These are phyloP conservation scores for Vanessa atalanta DNA, from an alignment of 1,140 invertebrate genomes.

Conservation along the genomic window DNA sequence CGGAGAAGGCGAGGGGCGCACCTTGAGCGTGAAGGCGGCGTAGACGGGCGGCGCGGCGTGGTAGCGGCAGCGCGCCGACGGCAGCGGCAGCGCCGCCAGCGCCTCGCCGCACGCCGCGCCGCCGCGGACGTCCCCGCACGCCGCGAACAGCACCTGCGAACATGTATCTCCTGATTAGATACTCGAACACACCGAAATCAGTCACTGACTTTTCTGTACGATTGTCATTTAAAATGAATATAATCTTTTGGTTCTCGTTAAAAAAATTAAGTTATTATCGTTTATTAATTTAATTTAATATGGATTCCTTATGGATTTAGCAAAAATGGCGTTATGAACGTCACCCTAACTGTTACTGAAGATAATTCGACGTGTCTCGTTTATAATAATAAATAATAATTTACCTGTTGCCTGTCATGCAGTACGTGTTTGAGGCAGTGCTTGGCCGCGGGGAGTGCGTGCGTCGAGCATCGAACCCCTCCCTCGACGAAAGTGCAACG, in stretches of 20 bases:
- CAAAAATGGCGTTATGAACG: too few relatives aligned
- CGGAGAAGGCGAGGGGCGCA: conserved; percentile 42
- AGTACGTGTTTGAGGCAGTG: conserved; percentile 93
- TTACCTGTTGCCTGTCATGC: conserved; percentile 82
- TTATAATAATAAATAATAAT: neutral
- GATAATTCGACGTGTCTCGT: too few relatives aligned
- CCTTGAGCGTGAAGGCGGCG: conserved; percentile 82
- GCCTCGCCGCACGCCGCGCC: conserved; percentile 87
- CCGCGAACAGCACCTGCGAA: conserved; percentile 87
- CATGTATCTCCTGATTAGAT: neutral
- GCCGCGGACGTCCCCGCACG: conserved; percentile 85
- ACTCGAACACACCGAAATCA: too few relatives aligned
- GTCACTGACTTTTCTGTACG: too few relatives aligned
- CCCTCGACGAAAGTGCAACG: conserved; percentile 89
- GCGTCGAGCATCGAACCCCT: conserved; percentile 88
- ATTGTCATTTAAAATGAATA: too few relatives aligned
- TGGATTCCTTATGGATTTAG: too few relatives aligned
- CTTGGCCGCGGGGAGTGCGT: conserved; percentile 88
- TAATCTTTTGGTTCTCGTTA: too few relatives aligned
- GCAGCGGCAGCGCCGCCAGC: conserved; percentile 85
- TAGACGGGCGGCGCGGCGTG: conserved; percentile 84
- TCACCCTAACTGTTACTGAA: too few relatives aligned
- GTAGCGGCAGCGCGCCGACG: conserved; percentile 85
- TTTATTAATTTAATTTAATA: too few relatives aligned
- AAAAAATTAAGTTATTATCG: too few relatives aligned